Evolutionary conservation across 1,140 invertebrate genomes (phyloP).

Genomic region (Drosophila nikananu): DNA sequence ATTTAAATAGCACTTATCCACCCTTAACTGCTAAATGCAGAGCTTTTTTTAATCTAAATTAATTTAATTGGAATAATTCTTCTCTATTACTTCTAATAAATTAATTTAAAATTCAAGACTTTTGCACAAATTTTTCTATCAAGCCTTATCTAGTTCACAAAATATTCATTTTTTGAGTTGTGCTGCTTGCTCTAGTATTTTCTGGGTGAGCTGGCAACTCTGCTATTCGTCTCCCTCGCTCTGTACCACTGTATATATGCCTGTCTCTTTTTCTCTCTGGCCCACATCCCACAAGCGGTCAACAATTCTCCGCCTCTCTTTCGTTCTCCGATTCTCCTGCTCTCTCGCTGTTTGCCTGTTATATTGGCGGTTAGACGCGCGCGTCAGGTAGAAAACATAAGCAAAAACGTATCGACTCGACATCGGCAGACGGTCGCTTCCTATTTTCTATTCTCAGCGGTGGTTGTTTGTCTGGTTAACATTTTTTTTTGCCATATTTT

Average conservation of each 20-base stretch:
- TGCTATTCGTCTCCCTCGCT: slow-evolving; percentile 3
- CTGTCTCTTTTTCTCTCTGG: slow-evolving; percentile 26
- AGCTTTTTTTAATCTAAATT: no score
- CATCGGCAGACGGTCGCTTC: slow-evolving; percentile 32
- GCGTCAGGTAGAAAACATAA: slow-evolving; percentile 73
- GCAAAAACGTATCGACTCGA: slow-evolving; percentile 30
- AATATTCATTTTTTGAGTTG: neutral
- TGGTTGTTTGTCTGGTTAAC: slow-evolving; percentile 44
- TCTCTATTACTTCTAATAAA: no score
- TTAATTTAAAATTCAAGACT: neutral
- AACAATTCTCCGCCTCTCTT: slow-evolving; percentile 31
- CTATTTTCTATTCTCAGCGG: slow-evolving; percentile 45
- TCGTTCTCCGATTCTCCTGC: slow-evolving; percentile 47
- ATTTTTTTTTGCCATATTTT: slow-evolving; percentile 13
- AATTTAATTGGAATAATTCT: no score
- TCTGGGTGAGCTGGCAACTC: slow-evolving; percentile 31
- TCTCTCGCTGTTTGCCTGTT: slow-evolving; percentile 79
- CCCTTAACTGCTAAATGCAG: no score
- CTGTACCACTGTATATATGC: slow-evolving; percentile 4
- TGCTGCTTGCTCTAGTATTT: neutral
- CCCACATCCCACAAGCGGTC: slow-evolving; percentile 44
- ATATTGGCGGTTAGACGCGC: slow-evolving; percentile 85
- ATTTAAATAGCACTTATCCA: no score
- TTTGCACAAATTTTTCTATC: neutral
- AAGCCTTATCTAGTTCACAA: neutral